These are phyloP conservation scores for Watsonalla cultraria DNA, from an alignment of 2,888 invertebrate species.

Conservation along the genomic window DNA sequence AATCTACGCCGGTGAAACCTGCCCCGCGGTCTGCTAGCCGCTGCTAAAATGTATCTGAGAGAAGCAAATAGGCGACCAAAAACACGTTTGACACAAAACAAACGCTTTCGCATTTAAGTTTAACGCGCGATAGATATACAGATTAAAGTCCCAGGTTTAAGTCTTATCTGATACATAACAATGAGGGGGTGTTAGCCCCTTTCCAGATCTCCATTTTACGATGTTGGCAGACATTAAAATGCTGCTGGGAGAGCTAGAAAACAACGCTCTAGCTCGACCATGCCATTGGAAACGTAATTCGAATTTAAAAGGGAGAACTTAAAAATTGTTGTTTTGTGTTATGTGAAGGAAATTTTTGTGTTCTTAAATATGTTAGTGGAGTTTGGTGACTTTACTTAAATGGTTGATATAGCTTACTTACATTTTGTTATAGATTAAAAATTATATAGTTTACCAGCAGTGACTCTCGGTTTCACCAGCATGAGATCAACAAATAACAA, in stretches of 20 bases:
- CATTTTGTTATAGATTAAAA: no score
- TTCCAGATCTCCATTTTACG: conserved; percentile 33
- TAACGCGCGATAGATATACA: conserved; percentile 18
- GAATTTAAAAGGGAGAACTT: not conserved
- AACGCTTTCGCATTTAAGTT: conserved; percentile 13
- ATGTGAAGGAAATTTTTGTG: no score
- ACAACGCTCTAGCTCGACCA: not conserved
- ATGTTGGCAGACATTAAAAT: conserved; percentile 23
- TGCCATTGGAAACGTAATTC: not conserved
- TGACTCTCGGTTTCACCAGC: no score
- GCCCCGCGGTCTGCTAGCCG: no score
- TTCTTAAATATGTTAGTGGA: no score
- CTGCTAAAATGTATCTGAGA: no score
- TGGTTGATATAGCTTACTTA: no score
- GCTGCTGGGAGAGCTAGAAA: conserved; percentile 12
- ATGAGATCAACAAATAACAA: no score
- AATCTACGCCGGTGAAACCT: no score
- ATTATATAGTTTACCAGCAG: no score
- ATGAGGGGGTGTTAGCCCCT: conserved; percentile 23
- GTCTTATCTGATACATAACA: conserved; percentile 30
- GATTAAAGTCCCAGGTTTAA: conserved; percentile 8
- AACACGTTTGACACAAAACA: not conserved
- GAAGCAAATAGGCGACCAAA: no score
- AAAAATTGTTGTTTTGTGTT: not conserved
- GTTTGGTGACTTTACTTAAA: no score